These are phyloP conservation scores for Colius striatus DNA, from an alignment of 2,113 vertebrate genomes.

Conservation along the genomic window DNA sequence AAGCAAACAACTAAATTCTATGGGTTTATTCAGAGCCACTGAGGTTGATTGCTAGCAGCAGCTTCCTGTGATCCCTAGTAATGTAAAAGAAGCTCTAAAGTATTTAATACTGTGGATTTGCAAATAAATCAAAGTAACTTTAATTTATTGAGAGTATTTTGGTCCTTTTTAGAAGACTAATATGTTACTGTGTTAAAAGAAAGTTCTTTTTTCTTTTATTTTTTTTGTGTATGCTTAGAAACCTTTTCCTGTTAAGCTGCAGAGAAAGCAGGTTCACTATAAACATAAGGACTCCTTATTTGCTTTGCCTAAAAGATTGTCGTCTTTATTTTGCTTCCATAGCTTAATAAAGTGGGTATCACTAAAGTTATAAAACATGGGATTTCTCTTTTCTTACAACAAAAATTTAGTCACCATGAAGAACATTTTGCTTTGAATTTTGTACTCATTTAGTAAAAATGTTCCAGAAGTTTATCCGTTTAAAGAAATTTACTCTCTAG, in stretches of 20 bases:
- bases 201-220: constrained; percentile 24
- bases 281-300: neutral
- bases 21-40: constrained; percentile 42
- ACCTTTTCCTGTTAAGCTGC: neutral
- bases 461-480: neutral
- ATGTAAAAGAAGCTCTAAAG: constrained; percentile 32
- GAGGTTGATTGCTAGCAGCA: neutral
- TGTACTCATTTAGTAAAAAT: neutral
- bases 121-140: constrained; percentile 33
- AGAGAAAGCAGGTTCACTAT: neutral
- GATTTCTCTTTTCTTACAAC: neutral
- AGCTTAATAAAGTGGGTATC: neutral
- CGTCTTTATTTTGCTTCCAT: constrained; percentile 27
- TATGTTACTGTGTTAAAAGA: neutral
- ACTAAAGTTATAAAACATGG: neutral
- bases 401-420: neutral
- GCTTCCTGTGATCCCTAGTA: constrained; percentile 50
- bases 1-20: constrained; percentile 57
- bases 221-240: neutral
- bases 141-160: constrained; percentile 11
- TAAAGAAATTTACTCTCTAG: neutral
- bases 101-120: neutral
- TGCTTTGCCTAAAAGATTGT: neutral
- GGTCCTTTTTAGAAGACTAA: neutral
- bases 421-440: neutral